These are phyloP conservation scores for Drosophila persimilis DNA, from an alignment of 1,140 invertebrate species.

Conservation along the genomic window DNA sequence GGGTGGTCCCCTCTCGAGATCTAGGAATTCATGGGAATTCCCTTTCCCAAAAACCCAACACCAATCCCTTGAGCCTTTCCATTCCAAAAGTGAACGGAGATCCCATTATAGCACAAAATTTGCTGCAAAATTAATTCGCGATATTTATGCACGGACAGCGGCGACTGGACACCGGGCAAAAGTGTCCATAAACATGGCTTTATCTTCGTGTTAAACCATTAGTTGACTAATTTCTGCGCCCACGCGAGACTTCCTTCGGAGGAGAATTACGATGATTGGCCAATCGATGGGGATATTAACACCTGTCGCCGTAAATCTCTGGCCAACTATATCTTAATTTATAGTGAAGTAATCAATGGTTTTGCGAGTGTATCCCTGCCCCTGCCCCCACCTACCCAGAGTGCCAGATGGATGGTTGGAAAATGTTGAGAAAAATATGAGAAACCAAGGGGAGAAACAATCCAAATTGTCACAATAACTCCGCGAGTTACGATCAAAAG, in stretches of 20 bases:
- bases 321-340: conserved; percentile 71
- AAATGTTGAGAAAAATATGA: conserved; percentile 4
- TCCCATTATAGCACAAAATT: conserved; percentile 38
- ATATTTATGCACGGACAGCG: conserved; percentile 14
- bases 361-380: conserved; percentile 51
- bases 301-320: conserved; percentile 68
- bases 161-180: conserved; percentile 10
- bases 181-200: conserved; percentile 41
- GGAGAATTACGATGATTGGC: conserved; percentile 56
- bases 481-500: conserved; percentile 52
- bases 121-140: conserved; percentile 35
- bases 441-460: conserved; percentile 53
- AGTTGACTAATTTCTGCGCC: conserved; percentile 45
- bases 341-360: conserved; percentile 72
- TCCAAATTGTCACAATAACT: conserved; percentile 72
- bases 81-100: conserved; percentile 32
- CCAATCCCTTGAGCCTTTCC: conserved; percentile 20
- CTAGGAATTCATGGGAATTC: not conserved
- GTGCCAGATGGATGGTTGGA: not conserved
- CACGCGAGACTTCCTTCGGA: conserved; percentile 32
- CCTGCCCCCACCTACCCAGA: no score
- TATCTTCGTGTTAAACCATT: conserved; percentile 44
- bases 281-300: conserved; percentile 69
- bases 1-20: conserved; percentile 39
- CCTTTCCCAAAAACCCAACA: conserved; percentile 13